phyloP scores from a whole-genome alignment of 1,140 invertebrate species.

The Nixonia krombeini region DNA sequence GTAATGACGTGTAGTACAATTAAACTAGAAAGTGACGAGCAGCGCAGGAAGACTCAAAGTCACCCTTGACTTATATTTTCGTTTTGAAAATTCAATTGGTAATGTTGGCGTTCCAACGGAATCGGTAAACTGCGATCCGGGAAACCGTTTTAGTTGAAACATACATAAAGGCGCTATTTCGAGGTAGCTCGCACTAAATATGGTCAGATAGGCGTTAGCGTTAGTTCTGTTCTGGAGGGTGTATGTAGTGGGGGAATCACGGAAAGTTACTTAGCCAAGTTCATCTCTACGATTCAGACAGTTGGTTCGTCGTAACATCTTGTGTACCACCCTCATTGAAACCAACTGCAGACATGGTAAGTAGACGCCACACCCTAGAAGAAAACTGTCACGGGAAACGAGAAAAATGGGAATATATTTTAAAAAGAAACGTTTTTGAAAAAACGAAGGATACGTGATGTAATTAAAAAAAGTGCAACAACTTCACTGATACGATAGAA shows the following conservation, averaged over 20 bases:
- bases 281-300: conserved; percentile 66
- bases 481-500: not conserved
- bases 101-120: conserved; percentile 9
- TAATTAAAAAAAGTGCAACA: not conserved
- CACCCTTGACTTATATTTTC: conserved; percentile 14
- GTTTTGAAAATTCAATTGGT: conserved; percentile 16
- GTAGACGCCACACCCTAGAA: too few species aligned
- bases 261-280: conserved; percentile 71
- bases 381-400: too few species aligned
- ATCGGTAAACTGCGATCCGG: conserved; percentile 31
- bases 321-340: conserved; percentile 56
- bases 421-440: not conserved
- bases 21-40: conserved; percentile 1
- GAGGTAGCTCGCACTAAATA: conserved; percentile 70
- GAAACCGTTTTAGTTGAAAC: conserved; percentile 42
- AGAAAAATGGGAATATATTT: conserved; percentile 1
- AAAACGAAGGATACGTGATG: not conserved
- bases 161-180: conserved; percentile 48
- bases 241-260: conserved; percentile 58
- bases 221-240: conserved; percentile 56
- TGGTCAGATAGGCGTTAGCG: conserved; percentile 67
- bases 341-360: conserved; percentile 63
- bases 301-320: conserved; percentile 70
- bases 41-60: not conserved
- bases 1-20: too few species aligned